Conservation (phyloP, 2,113 vertebrate genomes). For the Cisticola juncidis region DNA sequence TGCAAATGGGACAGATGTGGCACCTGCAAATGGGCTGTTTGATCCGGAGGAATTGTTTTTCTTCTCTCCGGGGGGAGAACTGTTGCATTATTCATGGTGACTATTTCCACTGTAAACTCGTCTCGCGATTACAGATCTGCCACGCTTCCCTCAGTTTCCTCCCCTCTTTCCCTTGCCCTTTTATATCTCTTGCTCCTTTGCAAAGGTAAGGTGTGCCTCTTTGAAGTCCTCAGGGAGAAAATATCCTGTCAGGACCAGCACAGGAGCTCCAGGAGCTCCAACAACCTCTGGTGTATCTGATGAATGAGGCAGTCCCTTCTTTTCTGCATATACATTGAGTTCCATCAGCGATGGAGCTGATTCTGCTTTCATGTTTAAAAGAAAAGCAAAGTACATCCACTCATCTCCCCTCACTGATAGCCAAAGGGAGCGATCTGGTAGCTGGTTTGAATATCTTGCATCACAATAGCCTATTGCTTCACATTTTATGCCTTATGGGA, state of each 20-base stretch:
- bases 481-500: not conserved
- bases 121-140: not conserved
- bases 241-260: not conserved
- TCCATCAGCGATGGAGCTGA: not conserved
- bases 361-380: not conserved
- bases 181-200: not conserved
- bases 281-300: not conserved
- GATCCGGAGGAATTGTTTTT: slow-evolving; percentile 42
- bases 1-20: slow-evolving; percentile 47
- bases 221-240: not conserved
- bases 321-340: not conserved
- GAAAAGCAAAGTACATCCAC: not conserved
- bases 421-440: not conserved
- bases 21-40: slow-evolving; percentile 49
- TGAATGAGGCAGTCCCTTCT: not conserved
- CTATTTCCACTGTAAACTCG: not conserved
- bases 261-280: not conserved
- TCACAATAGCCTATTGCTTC: not conserved
- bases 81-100: slow-evolving; percentile 40
- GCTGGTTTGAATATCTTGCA: not conserved
- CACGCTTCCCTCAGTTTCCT: not conserved
- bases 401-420: not conserved
- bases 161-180: not conserved
- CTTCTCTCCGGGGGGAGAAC: slow-evolving; percentile 13
- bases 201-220: slow-evolving; percentile 1